Conservation (phyloP, 1,140 invertebrate genomes). For the Drosophila varians region DNA sequence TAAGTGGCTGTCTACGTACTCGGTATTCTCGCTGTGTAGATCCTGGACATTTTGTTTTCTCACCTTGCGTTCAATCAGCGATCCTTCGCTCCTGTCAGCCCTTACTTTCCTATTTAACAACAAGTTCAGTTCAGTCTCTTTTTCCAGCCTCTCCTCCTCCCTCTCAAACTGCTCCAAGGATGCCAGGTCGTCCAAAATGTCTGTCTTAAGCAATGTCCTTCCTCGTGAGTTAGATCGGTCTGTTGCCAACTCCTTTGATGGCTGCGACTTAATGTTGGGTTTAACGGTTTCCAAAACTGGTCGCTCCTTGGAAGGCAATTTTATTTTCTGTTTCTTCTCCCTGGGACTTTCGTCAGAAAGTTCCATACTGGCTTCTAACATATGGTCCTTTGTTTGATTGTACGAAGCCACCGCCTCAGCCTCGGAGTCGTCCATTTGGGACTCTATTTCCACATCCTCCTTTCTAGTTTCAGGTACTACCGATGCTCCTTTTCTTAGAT, state of each 20-base stretch:
- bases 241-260: background rate
- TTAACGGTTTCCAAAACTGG: background rate
- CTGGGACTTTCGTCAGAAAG: background rate
- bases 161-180: conserved; percentile 9
- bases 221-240: background rate
- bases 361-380: background rate
- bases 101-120: background rate
- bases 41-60: background rate
- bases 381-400: background rate
- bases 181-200: background rate
- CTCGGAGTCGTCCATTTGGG: background rate
- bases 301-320: background rate
- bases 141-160: background rate
- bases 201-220: background rate
- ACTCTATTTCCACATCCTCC: background rate
- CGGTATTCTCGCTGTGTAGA: background rate
- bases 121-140: background rate
- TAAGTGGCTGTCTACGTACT: background rate
- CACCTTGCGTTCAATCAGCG: background rate
- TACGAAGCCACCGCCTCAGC: background rate
- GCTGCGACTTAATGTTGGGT: background rate
- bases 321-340: background rate
- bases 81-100: background rate
- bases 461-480: background rate
- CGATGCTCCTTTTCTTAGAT: no score